Base-by-base conservation (phyloP, 2,888 invertebrate species). In the Eledone cirrhosa region DNA sequence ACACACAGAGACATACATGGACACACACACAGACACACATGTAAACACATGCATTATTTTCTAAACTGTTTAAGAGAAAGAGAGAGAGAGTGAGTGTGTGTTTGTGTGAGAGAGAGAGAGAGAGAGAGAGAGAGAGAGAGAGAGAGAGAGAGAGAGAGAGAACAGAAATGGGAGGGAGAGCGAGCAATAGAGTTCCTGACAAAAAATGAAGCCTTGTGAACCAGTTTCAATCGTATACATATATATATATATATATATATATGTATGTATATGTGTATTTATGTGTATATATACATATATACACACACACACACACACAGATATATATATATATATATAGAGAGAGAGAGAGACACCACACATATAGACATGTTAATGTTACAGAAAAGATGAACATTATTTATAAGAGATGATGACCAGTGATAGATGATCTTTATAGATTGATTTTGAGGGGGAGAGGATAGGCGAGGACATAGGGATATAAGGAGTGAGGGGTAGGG, bases 201-300 rank as follows among this genome's bases (percentile, higher is more conserved):
- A 11, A 16, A 11, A 63, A 22, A 16, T 16, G 22, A 11, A 63
- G 1, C 14, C 11, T 19, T 19, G n/a, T 19, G n/a, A n/a, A 53
- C 19, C 19, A n/a, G n/a, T 19, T 22, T 2, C n/a, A n/a, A 2
- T 2, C 19, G 53, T 22, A 1, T 22, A n/a, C 19, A 5, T 22
- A n/a, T 22, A 53, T n/a, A 65, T 14, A n/a, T 11, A 2, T 3
- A 41, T 27, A 11, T 53, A 14, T 72, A 27, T 31, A 53, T 16
- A 29, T 78, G 48, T 67, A 22, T 78, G 78, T 67, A 41, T 67
- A 47, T 78, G 78, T 47, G 69, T 69, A 27, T 74, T 72, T 41
- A 75, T 76, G 76, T 16, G 65, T 24, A 22, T n/a, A 48, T 31
- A 59, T 48, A 27, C 24, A 31, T 27, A 67, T 16, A 5, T 33